These are phyloP conservation scores for Sternarchorhynchus goeldii DNA, from an alignment of 2,797 vertebrate species.

Conservation along the genomic window DNA sequence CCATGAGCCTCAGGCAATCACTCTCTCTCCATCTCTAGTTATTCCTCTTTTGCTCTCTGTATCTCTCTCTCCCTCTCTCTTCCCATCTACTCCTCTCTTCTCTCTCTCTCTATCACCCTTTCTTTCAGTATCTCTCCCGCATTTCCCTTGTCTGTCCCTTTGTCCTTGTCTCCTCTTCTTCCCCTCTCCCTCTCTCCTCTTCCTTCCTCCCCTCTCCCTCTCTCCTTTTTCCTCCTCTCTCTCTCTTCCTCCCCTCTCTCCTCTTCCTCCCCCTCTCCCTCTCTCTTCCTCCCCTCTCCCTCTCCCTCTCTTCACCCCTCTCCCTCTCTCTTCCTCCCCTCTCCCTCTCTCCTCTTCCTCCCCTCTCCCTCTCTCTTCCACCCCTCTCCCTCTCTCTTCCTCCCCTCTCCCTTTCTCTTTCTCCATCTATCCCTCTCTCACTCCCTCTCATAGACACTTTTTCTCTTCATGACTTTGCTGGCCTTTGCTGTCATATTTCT, in stretches of 20 bases:
- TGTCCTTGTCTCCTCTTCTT: background rate
- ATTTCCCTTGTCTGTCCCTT: background rate
- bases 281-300: too few relatives aligned
- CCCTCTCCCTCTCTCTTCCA: too few relatives aligned
- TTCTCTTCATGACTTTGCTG: background rate
- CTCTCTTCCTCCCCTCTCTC: too few relatives aligned
- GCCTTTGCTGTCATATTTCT: background rate
- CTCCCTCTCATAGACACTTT: background rate
- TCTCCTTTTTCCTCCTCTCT: too few relatives aligned
- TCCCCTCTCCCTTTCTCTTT: too few relatives aligned
- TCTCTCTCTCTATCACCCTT: background rate
- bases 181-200: background rate
- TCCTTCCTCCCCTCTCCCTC: slow-evolving; percentile 7
- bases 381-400: too few relatives aligned
- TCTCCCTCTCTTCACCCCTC: too few relatives aligned
- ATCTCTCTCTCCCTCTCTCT: background rate
- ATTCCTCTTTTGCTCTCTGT: slow-evolving; percentile 12
- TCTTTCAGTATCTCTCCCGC: background rate
- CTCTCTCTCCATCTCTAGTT: background rate
- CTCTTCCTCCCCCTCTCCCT: too few relatives aligned
- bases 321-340: too few relatives aligned
- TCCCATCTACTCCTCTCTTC: background rate
- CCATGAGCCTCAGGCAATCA: too few relatives aligned
- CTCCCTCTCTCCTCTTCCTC: too few relatives aligned
- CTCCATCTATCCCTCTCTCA: too few relatives aligned